These are phyloP conservation scores for Lochmaea capreae DNA, from an alignment of 2,888 invertebrate genomes.

Conservation along the genomic window DNA sequence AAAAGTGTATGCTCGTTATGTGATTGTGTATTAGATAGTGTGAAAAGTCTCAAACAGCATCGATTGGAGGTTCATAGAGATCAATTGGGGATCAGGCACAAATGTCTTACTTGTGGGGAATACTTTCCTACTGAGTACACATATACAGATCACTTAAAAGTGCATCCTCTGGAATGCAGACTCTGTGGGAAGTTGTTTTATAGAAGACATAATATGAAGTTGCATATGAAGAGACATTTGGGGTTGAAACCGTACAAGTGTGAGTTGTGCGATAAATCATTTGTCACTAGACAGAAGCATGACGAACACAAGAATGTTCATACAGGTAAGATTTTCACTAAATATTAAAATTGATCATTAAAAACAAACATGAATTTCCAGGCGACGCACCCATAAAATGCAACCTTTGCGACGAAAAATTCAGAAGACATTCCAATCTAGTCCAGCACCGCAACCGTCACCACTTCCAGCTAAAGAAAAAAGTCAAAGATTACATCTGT, in stretches of 20 bases:
- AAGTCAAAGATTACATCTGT: constrained; percentile 68
- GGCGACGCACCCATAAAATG: constrained; percentile 86
- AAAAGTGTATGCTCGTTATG: constrained; percentile 58
- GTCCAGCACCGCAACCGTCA: constrained; percentile 85
- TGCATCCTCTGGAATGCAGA: constrained; percentile 85
- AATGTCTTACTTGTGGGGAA: constrained; percentile 74
- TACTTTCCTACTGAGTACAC: constrained; percentile 76
- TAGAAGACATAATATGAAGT: constrained; percentile 77
- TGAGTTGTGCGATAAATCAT: constrained; percentile 83
- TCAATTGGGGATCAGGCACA: constrained; percentile 59
- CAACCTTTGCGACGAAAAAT: constrained; percentile 81
- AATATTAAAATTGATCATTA: too few species aligned
- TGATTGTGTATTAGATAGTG: constrained; percentile 55
- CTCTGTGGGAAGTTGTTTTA: constrained; percentile 84
- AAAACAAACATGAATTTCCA: constrained; percentile 1
- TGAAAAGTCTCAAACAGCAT: constrained; percentile 63
- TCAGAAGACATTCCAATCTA: constrained; percentile 85
- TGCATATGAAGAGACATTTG: constrained; percentile 84
- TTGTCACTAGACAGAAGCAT: constrained; percentile 84
- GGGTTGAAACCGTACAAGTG: constrained; percentile 77
- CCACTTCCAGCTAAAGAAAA: constrained; percentile 79
- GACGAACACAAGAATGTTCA: constrained; percentile 86
- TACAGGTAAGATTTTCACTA: constrained; percentile 63
- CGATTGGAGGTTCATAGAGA: constrained; percentile 67
- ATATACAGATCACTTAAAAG: constrained; percentile 79